phyloP scores from a whole-genome alignment of 1,140 invertebrate genomes.

The Tetragnatha versicolor region DNA sequence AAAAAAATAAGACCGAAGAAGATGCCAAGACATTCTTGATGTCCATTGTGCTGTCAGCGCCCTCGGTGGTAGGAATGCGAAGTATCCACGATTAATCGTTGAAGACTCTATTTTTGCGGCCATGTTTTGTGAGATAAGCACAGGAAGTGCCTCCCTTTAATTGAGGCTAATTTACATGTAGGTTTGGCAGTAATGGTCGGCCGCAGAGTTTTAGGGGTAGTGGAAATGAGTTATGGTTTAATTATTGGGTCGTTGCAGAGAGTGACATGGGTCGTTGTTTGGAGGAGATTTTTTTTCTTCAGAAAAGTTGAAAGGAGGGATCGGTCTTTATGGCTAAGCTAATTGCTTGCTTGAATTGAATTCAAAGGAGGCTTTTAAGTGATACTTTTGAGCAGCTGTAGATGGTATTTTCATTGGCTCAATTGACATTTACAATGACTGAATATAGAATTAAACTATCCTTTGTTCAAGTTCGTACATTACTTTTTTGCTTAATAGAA shows the following conservation, averaged over 20 bases:
- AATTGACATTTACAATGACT: no score
- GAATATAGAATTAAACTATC: no score
- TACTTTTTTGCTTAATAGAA: no score
- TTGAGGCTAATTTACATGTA: slow-evolving; percentile 35
- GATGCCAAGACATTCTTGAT: slow-evolving; percentile 7
- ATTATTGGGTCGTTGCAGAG: slow-evolving; percentile 4
- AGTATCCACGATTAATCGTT: not conserved
- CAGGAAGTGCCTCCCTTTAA: slow-evolving; percentile 26
- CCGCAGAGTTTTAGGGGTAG: not conserved
- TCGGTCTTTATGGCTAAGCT: no score
- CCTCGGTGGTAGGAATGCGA: slow-evolving; percentile 24
- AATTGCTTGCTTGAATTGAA: no score
- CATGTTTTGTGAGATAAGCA: slow-evolving; percentile 28
- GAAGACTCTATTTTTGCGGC: not conserved
- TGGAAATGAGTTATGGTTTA: slow-evolving; percentile 11
- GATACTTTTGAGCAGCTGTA: no score
- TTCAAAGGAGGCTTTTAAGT: no score
- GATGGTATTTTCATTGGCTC: no score
- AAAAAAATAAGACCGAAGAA: slow-evolving; percentile 16
- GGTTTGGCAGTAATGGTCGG: slow-evolving; percentile 8
- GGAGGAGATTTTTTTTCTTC: no score
- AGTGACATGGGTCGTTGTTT: no score
- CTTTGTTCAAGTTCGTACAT: no score
- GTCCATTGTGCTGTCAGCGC: slow-evolving; percentile 39
- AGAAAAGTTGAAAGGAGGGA: no score